Evolutionary conservation across 2,888 invertebrate species (phyloP).

Genomic region (Trichopria drosophilae): DNA sequence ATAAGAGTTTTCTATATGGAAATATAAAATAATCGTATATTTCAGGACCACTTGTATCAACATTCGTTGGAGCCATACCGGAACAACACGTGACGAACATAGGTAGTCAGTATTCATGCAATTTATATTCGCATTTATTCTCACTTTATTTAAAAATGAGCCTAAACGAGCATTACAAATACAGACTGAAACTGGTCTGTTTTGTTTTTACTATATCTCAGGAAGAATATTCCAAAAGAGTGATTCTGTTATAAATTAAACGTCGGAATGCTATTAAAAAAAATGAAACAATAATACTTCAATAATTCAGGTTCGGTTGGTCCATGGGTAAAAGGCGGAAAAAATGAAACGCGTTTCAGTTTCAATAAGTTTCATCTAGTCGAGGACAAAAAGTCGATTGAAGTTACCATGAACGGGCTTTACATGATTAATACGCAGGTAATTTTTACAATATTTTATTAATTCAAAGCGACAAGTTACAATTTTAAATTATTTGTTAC

Average conservation of each 20-base stretch:
- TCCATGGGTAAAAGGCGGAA: constrained; percentile 50
- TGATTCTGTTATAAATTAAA: constrained; percentile 7
- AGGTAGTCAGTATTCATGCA: constrained; percentile 44
- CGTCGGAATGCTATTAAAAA: background rate
- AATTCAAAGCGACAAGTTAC: too few relatives aligned
- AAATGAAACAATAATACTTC: background rate
- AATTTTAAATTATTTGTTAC: too few relatives aligned
- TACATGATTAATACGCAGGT: constrained; percentile 55
- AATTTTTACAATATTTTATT: too few relatives aligned
- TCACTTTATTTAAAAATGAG: background rate
- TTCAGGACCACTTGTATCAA: constrained; percentile 48
- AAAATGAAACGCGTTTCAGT: constrained; percentile 47
- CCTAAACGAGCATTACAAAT: too few relatives aligned
- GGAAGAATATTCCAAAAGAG: too few relatives aligned
- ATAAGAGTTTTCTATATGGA: too few relatives aligned
- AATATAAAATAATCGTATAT: constrained; percentile 14
- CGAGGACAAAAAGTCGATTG: constrained; percentile 51
- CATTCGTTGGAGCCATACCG: constrained; percentile 50
- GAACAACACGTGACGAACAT: constrained; percentile 49
- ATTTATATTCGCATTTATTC: constrained; percentile 8
- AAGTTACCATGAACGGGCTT: constrained; percentile 50
- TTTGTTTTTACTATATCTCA: background rate
- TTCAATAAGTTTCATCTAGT: constrained; percentile 53
- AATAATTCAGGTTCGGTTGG: constrained; percentile 45
- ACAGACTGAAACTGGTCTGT: background rate